These are phyloP conservation scores for Nebria salina DNA, from an alignment of 2,888 invertebrate species.

Conservation along the genomic window DNA sequence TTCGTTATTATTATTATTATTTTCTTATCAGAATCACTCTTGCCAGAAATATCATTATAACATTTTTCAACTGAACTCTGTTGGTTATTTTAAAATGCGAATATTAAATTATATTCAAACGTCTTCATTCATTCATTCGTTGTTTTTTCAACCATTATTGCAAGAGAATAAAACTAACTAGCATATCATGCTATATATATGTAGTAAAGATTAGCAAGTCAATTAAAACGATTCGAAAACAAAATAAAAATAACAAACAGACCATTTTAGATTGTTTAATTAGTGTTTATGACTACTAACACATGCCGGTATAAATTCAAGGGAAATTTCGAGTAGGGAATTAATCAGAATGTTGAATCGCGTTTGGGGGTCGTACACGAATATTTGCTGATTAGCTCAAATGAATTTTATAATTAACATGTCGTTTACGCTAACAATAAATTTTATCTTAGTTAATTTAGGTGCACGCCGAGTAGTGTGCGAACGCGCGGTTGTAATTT, in stretches of 20 bases:
- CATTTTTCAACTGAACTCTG: background rate
- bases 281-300: background rate
- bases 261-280: background rate
- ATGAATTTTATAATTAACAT: slow-evolving; percentile 42
- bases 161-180: background rate
- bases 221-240: background rate
- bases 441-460: slow-evolving; percentile 42
- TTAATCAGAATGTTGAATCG: slow-evolving; percentile 37
- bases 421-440: slow-evolving; percentile 41
- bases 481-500: slow-evolving; percentile 4
- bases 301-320: background rate
- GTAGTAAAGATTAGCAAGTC: background rate
- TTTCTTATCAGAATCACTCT: background rate
- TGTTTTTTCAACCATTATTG: background rate
- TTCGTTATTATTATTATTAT: background rate
- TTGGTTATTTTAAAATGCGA: too few species aligned
- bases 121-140: background rate
- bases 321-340: slow-evolving; percentile 6
- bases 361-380: slow-evolving; percentile 20
- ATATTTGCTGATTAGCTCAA: slow-evolving; percentile 35
- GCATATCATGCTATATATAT: background rate
- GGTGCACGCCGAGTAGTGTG: slow-evolving; percentile 4
- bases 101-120: background rate
- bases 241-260: background rate
- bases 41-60: background rate